These are phyloP conservation scores for Heliornis fulica DNA, from an alignment of 2,113 vertebrate species.

Conservation along the genomic window DNA sequence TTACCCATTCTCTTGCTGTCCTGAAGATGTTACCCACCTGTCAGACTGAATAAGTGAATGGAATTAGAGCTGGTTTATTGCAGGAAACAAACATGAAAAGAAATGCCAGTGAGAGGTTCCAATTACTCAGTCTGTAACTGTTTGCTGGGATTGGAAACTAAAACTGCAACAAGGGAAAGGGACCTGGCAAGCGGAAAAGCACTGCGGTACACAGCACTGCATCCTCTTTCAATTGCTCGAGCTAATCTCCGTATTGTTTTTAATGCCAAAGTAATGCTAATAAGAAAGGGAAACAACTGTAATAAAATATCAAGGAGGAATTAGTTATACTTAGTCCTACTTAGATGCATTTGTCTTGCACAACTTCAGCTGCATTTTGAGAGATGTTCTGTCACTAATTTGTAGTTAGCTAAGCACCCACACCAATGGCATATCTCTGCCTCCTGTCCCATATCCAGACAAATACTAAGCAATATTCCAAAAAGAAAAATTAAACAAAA, in stretches of 20 bases:
- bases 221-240: neutral
- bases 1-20: neutral
- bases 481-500: neutral
- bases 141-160: neutral
- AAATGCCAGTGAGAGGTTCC: neutral
- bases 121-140: neutral
- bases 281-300: neutral
- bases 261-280: neutral
- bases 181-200: neutral
- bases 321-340: neutral
- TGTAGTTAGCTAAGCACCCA: neutral
- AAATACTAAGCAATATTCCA: neutral
- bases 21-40: neutral
- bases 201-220: neutral
- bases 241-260: neutral
- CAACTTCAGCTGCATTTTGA: neutral
- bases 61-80: constrained; percentile 6
- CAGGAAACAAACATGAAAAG: neutral
- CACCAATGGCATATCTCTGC: neutral
- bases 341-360: neutral
- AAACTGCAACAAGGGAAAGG: neutral
- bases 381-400: neutral
- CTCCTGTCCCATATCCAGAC: neutral
- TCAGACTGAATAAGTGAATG: neutral
- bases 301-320: neutral